Conservation (phyloP, 2,888 invertebrate species). For the Alloplasta piceator region DNA sequence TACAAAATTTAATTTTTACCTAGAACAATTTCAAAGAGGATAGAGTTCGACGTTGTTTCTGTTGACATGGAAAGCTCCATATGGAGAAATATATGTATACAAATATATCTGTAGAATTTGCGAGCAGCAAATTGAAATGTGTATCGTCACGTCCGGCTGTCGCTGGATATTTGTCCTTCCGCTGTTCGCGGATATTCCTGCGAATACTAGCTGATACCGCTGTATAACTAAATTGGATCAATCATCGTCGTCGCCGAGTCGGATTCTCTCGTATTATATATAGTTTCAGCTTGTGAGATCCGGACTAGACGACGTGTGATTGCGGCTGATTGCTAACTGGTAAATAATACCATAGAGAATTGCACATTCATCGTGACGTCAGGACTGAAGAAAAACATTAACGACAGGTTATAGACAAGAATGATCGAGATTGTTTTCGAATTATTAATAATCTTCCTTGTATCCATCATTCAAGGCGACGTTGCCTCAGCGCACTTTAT, state of each 20-base stretch:
- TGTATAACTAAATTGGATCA: neutral
- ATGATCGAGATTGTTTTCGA: no score
- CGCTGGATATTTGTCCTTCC: slow-evolving; percentile 2
- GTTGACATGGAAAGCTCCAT: neutral
- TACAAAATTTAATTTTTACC: no score
- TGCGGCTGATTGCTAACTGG: neutral
- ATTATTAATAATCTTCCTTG: no score
- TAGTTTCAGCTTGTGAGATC: neutral
- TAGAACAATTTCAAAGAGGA: no score
- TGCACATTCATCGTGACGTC: no score
- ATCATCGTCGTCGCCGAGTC: slow-evolving; percentile 4
- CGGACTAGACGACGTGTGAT: neutral
- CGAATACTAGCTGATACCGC: slow-evolving; percentile 2
- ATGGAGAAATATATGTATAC: neutral
- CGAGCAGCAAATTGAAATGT: slow-evolving; percentile 11
- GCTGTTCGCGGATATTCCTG: slow-evolving; percentile 1
- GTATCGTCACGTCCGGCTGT: slow-evolving; percentile 15
- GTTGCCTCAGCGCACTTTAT: no score
- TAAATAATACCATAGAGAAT: neutral
- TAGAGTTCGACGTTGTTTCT: no score
- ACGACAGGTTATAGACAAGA: no score
- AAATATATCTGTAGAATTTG: neutral
- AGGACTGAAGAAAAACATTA: no score
- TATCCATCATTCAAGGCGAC: no score
- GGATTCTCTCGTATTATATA: no score